A percentile compares a stretch with the other conserved stretches of the same genome.
phyloP scores from a whole-genome alignment of 2,888 invertebrate genomes.

The Gibbula magus region DNA sequence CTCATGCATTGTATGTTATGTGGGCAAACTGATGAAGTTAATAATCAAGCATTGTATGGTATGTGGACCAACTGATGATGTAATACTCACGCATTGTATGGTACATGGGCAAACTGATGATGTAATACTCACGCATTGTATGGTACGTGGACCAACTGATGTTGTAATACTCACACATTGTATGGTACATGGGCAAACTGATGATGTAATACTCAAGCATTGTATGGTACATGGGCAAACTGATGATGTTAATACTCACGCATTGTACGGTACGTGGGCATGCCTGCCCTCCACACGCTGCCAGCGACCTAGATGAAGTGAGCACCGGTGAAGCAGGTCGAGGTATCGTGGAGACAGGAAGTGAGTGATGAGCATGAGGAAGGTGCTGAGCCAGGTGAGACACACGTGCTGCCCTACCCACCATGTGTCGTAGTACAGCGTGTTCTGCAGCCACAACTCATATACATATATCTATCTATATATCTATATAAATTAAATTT shows the following conservation, averaged over 20 bases:
- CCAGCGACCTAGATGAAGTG: constrained; percentile 91
- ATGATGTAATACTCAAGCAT: too few relatives aligned
- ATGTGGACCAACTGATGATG: too few relatives aligned
- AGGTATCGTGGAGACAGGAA: constrained; percentile 84
- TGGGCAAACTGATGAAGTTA: too few relatives aligned
- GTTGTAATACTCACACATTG: too few relatives aligned
- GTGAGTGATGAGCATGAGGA: constrained; percentile 86
- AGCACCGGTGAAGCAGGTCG: constrained; percentile 92
- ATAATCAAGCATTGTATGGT: too few relatives aligned
- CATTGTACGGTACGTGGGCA: constrained; percentile 78
- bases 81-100: too few relatives aligned
- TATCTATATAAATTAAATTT: background rate
- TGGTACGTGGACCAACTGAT: too few relatives aligned
- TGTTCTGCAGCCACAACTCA: constrained; percentile 71
- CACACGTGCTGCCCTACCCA: constrained; percentile 90
- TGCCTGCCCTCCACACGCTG: constrained; percentile 80
- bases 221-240: background rate
- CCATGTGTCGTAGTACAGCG: constrained; percentile 85
- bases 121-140: too few relatives aligned
- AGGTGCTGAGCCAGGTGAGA: constrained; percentile 87
- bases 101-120: too few relatives aligned
- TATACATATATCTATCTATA: background rate
- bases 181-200: too few relatives aligned
- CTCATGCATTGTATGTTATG: too few relatives aligned
- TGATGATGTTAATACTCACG: constrained; percentile 62